Percentiles rank a stretch among this genome's conserved stretches.
Conservation (phyloP, 2,888 invertebrate genomes). For the Eubasilissa splendida region DNA sequence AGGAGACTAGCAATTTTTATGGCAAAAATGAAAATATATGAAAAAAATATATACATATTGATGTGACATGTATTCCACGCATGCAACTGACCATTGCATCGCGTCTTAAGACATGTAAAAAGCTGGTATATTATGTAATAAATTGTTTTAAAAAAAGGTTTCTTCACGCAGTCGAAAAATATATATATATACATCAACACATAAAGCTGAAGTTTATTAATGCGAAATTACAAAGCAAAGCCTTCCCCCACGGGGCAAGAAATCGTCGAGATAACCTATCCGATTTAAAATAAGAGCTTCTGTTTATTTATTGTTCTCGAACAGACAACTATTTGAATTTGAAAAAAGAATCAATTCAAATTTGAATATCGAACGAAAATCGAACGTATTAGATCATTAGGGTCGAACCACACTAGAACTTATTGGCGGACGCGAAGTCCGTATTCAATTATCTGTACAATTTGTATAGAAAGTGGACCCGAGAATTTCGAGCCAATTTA, state of each 20-base stretch:
- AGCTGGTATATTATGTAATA: too few species aligned
- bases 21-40: too few species aligned
- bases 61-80: too few species aligned
- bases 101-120: too few species aligned
- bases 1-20: too few species aligned
- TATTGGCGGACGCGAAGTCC: slow-evolving; percentile 43
- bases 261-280: background rate
- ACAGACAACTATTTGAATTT: slow-evolving; percentile 37
- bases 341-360: slow-evolving; percentile 36
- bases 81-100: too few species aligned
- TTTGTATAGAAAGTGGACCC: slow-evolving; percentile 24
- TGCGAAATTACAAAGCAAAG: background rate
- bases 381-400: slow-evolving; percentile 51
- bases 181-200: too few species aligned
- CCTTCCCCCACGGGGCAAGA: background rate
- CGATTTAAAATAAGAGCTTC: slow-evolving; percentile 39
- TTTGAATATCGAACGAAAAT: slow-evolving; percentile 51
- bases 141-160: too few species aligned
- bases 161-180: too few species aligned
- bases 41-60: too few species aligned
- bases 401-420: slow-evolving; percentile 35
- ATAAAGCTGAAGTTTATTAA: too few species aligned
- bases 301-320: slow-evolving; percentile 39
- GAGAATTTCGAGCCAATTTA: slow-evolving; percentile 49
- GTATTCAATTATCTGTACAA: slow-evolving; percentile 44